A percentile compares a stretch with the other conserved stretches of the same genome.
Evolutionary conservation across 2,888 invertebrate species (phyloP).

Genomic region (Mesorhabditis spiculigera): DNA sequence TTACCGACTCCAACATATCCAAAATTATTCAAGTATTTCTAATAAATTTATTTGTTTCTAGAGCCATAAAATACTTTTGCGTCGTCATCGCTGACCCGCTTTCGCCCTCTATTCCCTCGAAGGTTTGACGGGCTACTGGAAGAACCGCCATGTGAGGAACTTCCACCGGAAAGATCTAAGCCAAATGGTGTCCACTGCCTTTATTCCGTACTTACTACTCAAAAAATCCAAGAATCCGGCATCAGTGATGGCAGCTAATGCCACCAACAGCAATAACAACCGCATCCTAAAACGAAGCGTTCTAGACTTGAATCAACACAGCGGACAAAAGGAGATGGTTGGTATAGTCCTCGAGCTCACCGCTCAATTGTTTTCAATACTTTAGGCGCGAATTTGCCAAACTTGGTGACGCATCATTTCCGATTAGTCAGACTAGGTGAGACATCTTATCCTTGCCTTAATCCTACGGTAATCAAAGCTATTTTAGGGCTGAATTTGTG

Average conservation of each 20-base stretch:
- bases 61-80: not conserved
- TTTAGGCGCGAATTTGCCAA: too few relatives aligned
- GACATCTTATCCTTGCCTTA: too few relatives aligned
- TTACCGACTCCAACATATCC: slow-evolving; percentile 50
- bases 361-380: too few relatives aligned
- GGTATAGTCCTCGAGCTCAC: too few relatives aligned
- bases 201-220: not conserved
- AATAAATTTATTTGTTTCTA: slow-evolving; percentile 13
- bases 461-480: too few relatives aligned
- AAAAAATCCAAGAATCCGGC: slow-evolving; percentile 6
- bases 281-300: not conserved
- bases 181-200: not conserved
- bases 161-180: too few relatives aligned
- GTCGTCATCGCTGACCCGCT: not conserved
- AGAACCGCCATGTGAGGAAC: too few relatives aligned
- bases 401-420: too few relatives aligned
- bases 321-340: too few relatives aligned
- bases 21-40: slow-evolving; percentile 54
- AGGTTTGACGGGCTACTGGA: not conserved
- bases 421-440: too few relatives aligned
- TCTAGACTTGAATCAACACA: too few relatives aligned
- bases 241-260: not conserved
- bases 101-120: not conserved
- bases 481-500: too few relatives aligned
- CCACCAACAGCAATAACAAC: not conserved